Conservation (phyloP, 2,888 invertebrate genomes). For the Lithophane ornitopus region DNA sequence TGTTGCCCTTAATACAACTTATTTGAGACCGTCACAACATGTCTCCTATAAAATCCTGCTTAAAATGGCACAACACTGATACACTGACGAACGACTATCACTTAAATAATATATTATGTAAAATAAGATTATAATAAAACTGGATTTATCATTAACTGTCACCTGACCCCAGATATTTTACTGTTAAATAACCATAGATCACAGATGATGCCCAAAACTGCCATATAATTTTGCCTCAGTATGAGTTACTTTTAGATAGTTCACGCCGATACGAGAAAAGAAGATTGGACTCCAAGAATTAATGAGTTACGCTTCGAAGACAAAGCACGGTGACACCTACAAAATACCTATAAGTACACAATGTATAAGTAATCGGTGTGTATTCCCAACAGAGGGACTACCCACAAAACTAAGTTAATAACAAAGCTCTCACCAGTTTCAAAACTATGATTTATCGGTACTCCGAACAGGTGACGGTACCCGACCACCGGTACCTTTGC, state of each 20-base stretch:
- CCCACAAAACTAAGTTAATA: slow-evolving; percentile 54
- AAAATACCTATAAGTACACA: not conserved
- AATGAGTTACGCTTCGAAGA: not conserved
- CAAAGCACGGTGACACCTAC: not conserved
- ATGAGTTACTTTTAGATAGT: not conserved
- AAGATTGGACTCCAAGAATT: not conserved
- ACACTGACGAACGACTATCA: no score
- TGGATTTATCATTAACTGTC: no score
- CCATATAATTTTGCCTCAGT: not conserved
- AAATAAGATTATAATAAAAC: no score
- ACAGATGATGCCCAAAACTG: not conserved
- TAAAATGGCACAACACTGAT: no score
- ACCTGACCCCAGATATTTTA: no score
- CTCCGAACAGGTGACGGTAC: slow-evolving; percentile 34
- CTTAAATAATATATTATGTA: no score
- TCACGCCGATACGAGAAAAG: not conserved
- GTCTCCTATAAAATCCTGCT: no score
- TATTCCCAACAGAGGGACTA: slow-evolving; percentile 31
- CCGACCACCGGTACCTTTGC: not conserved
- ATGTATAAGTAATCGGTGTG: not conserved
- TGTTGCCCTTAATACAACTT: no score
- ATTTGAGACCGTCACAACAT: no score
- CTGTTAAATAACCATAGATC: no score
- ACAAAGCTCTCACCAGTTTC: slow-evolving; percentile 36
- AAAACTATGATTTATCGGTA: slow-evolving; percentile 52